Evolutionary conservation across 2,888 invertebrate genomes (phyloP).

Genomic region (Dioctria rufipes): DNA sequence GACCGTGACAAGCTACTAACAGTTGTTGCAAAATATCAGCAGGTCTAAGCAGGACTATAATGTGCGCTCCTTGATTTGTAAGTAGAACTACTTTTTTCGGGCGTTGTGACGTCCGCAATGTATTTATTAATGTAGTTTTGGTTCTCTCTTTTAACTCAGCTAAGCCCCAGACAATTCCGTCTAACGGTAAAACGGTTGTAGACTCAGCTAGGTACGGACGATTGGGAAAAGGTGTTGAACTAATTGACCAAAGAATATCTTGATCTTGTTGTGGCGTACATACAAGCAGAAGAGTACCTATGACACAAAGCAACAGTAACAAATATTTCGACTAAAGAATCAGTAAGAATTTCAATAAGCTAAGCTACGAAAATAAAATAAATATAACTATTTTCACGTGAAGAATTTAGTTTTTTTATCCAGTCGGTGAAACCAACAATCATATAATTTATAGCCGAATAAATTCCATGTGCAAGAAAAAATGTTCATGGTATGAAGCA

Average conservation of each 20-base stretch:
- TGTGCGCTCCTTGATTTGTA: slow-evolving; percentile 89
- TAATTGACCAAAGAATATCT: slow-evolving; percentile 84
- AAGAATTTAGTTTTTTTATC: too few species aligned
- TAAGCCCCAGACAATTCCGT: slow-evolving; percentile 92
- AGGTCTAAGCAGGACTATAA: slow-evolving; percentile 87
- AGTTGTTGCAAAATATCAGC: slow-evolving; percentile 90
- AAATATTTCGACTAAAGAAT: neutral
- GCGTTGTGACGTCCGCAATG: slow-evolving; percentile 73
- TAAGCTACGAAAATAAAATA: too few species aligned
- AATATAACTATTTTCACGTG: too few species aligned
- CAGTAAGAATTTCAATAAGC: too few species aligned
- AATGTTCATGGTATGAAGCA: too few species aligned
- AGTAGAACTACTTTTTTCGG: slow-evolving; percentile 87
- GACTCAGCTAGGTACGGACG: slow-evolving; percentile 77
- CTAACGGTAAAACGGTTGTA: slow-evolving; percentile 83
- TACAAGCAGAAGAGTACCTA: slow-evolving; percentile 77
- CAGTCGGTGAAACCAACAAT: too few species aligned
- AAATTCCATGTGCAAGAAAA: too few species aligned
- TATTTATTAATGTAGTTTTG: slow-evolving; percentile 61
- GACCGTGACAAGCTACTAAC: slow-evolving; percentile 85
- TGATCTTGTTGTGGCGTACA: slow-evolving; percentile 80
- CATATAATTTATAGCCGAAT: too few species aligned
- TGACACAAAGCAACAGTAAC: neutral
- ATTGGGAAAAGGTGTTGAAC: slow-evolving; percentile 79
- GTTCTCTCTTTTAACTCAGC: slow-evolving; percentile 74